Conservation (phyloP, 1,140 invertebrate genomes). For the Penaeus chinensis region DNA sequence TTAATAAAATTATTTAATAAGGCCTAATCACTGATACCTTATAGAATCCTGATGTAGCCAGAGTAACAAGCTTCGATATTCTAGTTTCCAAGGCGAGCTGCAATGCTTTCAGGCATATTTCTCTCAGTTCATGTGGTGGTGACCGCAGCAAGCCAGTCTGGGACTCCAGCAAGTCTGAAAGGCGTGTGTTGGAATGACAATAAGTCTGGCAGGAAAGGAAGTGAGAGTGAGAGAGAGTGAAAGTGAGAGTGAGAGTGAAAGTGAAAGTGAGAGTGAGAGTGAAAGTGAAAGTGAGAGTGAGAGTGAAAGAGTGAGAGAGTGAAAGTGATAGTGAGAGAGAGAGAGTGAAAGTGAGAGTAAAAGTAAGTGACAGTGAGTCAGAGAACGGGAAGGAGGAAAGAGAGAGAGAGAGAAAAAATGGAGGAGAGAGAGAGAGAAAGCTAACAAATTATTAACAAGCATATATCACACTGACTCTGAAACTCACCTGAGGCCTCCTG, state of each 20-base stretch:
- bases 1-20: background rate
- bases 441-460: background rate
- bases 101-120: constrained; percentile 83
- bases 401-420: background rate
- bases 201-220: background rate
- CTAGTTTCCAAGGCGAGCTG: constrained; percentile 89
- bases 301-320: background rate
- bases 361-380: background rate
- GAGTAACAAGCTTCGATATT: constrained; percentile 82
- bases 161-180: constrained; percentile 82
- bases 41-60: constrained; percentile 86
- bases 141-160: constrained; percentile 82
- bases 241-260: background rate
- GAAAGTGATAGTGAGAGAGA: background rate
- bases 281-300: background rate
- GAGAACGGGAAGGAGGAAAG: too few relatives aligned
- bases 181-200: background rate
- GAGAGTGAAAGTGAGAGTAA: background rate
- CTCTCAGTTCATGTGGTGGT: constrained; percentile 84
- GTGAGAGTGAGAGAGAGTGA: background rate
- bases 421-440: background rate
- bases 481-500: constrained; percentile 33
- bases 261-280: background rate
- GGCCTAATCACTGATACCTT: constrained; percentile 66
- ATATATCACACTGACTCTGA: background rate